Percentiles rank a stretch among this genome's conserved stretches.
Conservation (phyloP, 2,888 invertebrate species). For the Leptarthrus brevirostris region DNA sequence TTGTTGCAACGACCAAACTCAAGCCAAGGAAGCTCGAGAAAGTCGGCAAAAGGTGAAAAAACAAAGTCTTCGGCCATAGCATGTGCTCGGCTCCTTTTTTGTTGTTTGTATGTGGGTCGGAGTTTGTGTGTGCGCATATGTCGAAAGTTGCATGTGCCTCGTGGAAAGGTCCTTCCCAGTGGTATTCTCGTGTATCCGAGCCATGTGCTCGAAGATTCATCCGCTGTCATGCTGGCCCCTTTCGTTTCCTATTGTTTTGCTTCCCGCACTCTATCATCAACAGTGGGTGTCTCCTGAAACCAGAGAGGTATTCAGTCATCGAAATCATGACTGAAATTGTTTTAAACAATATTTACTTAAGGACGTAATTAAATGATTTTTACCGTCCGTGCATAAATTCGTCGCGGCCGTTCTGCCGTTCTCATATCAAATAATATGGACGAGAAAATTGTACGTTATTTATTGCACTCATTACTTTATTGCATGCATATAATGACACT, state of each 20-base stretch:
- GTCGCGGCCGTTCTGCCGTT: slow-evolving; percentile 13
- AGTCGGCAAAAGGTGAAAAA: slow-evolving; percentile 1
- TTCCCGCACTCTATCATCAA: background rate
- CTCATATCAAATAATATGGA: slow-evolving; percentile 23
- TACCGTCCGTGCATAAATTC: background rate
- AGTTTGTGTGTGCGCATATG: slow-evolving; percentile 38
- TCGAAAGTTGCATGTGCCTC: slow-evolving; percentile 29
- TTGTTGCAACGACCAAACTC: slow-evolving; percentile 31
- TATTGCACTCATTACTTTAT: slow-evolving; percentile 52
- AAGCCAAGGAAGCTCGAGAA: slow-evolving; percentile 16
- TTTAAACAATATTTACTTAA: slow-evolving; percentile 51
- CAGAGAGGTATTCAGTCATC: slow-evolving; percentile 24
- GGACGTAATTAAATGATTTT: slow-evolving; percentile 49
- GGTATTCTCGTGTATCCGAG: slow-evolving; percentile 35
- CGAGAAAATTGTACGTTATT: slow-evolving; percentile 49
- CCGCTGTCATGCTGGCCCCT: slow-evolving; percentile 17
- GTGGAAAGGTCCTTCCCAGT: slow-evolving; percentile 41
- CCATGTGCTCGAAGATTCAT: slow-evolving; percentile 45
- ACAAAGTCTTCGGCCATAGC: slow-evolving; percentile 7
- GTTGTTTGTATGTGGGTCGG: slow-evolving; percentile 32
- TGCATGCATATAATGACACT: slow-evolving; percentile 52
- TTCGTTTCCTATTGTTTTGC: slow-evolving; percentile 23
- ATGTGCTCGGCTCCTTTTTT: slow-evolving; percentile 43
- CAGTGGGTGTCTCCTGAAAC: slow-evolving; percentile 38
- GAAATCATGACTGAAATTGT: slow-evolving; percentile 49